phyloP scores from a whole-genome alignment of 2,113 vertebrate species.

The Sorex araneus region DNA sequence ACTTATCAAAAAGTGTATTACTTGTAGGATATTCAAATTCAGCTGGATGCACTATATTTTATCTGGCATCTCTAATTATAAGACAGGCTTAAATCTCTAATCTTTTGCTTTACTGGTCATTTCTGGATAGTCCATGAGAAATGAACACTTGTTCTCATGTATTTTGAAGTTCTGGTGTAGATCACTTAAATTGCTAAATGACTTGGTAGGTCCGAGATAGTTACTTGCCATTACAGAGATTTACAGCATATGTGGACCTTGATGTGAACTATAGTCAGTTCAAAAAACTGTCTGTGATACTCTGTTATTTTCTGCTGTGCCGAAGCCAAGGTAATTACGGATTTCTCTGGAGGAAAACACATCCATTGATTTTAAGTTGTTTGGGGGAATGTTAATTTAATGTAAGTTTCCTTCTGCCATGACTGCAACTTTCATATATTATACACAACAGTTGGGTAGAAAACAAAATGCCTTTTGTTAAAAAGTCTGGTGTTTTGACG shows the following conservation, averaged over 20 bases:
- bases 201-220: constrained; percentile 5
- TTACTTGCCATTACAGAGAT: constrained; percentile 59
- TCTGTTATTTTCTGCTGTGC: constrained; percentile 73
- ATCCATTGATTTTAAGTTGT: constrained; percentile 81
- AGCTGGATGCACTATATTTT: constrained; percentile 54
- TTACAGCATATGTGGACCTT: constrained; percentile 62
- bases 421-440: constrained; percentile 79
- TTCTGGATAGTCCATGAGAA: constrained; percentile 59
- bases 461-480: constrained; percentile 83
- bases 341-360: constrained; percentile 79
- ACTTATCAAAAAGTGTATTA: background rate
- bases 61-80: constrained; percentile 8
- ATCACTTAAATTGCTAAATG: background rate
- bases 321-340: constrained; percentile 66
- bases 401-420: constrained; percentile 80
- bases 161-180: constrained; percentile 21
- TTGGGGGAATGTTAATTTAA: constrained; percentile 81
- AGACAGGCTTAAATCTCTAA: constrained; percentile 47
- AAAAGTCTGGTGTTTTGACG: constrained; percentile 65
- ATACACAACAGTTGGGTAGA: constrained; percentile 70
- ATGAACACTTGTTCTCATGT: constrained; percentile 60
- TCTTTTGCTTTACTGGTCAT: constrained; percentile 8
- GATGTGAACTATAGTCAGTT: constrained; percentile 70
- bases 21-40: constrained; percentile 50
- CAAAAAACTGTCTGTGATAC: constrained; percentile 68